Evolutionary conservation across 2,888 invertebrate species (phyloP).

Genomic region (Anarsia innoxiella): DNA sequence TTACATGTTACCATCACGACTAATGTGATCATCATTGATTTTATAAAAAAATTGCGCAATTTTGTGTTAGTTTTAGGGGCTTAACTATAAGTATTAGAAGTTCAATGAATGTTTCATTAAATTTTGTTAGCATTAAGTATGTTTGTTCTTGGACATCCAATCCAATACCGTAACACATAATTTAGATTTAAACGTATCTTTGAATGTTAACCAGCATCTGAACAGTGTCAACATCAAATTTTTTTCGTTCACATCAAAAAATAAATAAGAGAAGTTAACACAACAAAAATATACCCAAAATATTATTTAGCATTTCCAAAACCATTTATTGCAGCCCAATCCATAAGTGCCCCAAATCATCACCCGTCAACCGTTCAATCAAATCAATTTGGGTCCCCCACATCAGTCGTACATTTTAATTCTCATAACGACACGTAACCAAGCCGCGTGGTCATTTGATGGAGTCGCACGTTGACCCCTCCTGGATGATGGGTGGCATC

Average conservation of each 20-base stretch:
- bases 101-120: too few species aligned
- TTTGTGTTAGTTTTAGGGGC: too few species aligned
- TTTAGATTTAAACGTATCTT: not conserved
- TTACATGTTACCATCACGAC: slow-evolving; percentile 34
- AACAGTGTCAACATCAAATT: not conserved
- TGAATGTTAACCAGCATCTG: not conserved
- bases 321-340: not conserved
- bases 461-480: slow-evolving; percentile 64
- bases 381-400: slow-evolving; percentile 12
- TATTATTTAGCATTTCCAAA: not conserved
- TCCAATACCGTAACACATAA: too few species aligned
- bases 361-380: slow-evolving; percentile 14
- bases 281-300: not conserved
- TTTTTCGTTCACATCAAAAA: not conserved
- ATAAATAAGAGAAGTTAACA: too few species aligned
- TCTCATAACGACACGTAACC: slow-evolving; percentile 46
- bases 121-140: too few species aligned
- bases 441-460: slow-evolving; percentile 46
- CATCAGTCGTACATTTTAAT: slow-evolving; percentile 14
- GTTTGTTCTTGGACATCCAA: too few species aligned
- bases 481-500: too few species aligned
- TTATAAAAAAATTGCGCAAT: too few species aligned
- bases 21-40: not conserved
- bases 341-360: slow-evolving; percentile 5
- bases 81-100: too few species aligned